Percentiles rank a stretch among this genome's conserved stretches.
phyloP scores from a whole-genome alignment of 1,140 invertebrate genomes.

The Lepeophtheirus salmonis region DNA sequence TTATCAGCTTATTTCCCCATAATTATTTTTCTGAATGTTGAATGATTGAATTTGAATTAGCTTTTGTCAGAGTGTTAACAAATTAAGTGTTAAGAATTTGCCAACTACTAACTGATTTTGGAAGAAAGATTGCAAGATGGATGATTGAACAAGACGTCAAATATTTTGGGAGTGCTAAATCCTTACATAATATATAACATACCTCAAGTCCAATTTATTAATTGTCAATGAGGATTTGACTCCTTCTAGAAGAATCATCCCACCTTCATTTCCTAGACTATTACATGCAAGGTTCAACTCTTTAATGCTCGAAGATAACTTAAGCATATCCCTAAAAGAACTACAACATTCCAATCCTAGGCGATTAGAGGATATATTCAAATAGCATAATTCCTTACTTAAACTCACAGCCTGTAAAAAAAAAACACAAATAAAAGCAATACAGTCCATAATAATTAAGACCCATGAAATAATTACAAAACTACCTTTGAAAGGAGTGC shows the following conservation, averaged over 20 bases:
- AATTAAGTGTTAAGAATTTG: too few relatives aligned
- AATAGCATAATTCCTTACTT: background rate
- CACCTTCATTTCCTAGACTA: background rate
- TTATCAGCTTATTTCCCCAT: too few relatives aligned
- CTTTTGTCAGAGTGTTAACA: too few relatives aligned
- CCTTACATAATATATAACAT: too few relatives aligned
- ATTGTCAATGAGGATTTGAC: background rate
- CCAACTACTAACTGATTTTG: too few relatives aligned
- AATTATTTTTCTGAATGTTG: too few relatives aligned
- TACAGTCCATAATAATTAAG: too few relatives aligned
- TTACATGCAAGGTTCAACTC: background rate
- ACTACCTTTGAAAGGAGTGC: background rate
- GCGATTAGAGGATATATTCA: background rate
- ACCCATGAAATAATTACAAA: too few relatives aligned
- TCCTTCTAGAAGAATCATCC: background rate
- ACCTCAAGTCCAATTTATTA: background rate
- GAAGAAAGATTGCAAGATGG: too few relatives aligned
- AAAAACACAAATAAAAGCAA: background rate
- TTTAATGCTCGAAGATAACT: background rate
- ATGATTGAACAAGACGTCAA: too few relatives aligned
- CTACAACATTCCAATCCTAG: background rate
- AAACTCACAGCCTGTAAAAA: background rate
- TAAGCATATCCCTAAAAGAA: background rate
- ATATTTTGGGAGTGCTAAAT: too few relatives aligned
- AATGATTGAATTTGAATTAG: too few relatives aligned